A percentile compares a stretch with the other conserved stretches of the same genome.
phyloP scores from a whole-genome alignment of 2,888 invertebrate genomes.

The Vesta saturnalis region DNA sequence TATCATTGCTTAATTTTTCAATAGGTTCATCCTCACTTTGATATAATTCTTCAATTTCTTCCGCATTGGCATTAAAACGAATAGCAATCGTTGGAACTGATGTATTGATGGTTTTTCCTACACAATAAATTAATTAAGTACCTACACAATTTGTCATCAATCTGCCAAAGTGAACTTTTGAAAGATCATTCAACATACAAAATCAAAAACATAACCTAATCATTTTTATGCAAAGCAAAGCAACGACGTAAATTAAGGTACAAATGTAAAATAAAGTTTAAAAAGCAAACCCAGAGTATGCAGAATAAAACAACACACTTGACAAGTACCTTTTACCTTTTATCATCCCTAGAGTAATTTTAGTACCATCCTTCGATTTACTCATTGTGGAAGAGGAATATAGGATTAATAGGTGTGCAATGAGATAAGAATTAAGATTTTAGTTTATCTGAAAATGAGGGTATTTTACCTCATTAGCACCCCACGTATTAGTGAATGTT shows the following conservation, averaged over 20 bases:
- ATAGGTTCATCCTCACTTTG: conserved; percentile 69
- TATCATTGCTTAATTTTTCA: conserved; percentile 26
- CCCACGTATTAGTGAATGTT: no score
- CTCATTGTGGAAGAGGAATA: conserved; percentile 33
- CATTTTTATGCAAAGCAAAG: no score
- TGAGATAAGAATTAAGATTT: conserved; percentile 2
- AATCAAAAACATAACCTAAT: no score
- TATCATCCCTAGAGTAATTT: conserved; percentile 60
- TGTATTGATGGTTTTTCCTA: conserved; percentile 61
- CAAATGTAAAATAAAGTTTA: neutral
- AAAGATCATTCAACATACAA: no score
- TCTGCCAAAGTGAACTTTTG: no score
- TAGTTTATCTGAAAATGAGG: conserved; percentile 13
- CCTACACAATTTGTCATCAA: no score
- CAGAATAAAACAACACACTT: conserved; percentile 48
- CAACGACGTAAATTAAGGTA: no score
- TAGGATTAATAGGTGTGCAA: conserved; percentile 5
- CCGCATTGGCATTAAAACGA: conserved; percentile 80
- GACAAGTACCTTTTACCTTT: conserved; percentile 58
- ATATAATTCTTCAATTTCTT: conserved; percentile 76
- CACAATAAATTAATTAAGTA: no score
- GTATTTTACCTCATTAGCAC: no score
- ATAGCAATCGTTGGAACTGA: conserved; percentile 68
- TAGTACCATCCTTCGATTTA: conserved; percentile 56
- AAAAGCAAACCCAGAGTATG: no score